Conservation (phyloP, 1,140 invertebrate genomes). For the Olivierus martensii region DNA sequence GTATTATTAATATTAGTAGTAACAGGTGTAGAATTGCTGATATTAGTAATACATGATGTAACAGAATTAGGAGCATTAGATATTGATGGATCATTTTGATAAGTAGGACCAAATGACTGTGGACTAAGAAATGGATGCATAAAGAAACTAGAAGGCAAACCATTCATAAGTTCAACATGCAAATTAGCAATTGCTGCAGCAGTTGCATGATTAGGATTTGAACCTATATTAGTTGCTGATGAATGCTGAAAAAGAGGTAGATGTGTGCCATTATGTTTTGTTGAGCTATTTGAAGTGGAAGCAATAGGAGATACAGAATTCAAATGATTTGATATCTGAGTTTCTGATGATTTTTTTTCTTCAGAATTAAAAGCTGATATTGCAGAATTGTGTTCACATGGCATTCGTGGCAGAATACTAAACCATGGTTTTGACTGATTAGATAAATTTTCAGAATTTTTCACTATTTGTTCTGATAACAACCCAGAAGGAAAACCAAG, state of each 20-base stretch:
- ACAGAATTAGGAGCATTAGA: background rate
- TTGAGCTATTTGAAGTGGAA: no score
- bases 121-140: slow-evolving; percentile 11
- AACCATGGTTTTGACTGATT: slow-evolving; percentile 40
- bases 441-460: slow-evolving; percentile 13
- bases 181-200: slow-evolving; percentile 12
- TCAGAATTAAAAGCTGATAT: no score
- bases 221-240: background rate
- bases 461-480: slow-evolving; percentile 12
- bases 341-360: no score
- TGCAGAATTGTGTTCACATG: slow-evolving; percentile 35
- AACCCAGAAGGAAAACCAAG: slow-evolving; percentile 11
- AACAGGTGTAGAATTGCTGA: no score
- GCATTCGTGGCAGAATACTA: slow-evolving; percentile 43
- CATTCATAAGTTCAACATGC: slow-evolving; percentile 14
- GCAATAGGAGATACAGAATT: no score
- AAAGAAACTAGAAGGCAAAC: slow-evolving; percentile 12
- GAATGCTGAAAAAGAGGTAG: background rate
- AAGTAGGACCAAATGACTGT: slow-evolving; percentile 1
- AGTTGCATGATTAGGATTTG: slow-evolving; percentile 4
- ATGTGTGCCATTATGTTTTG: no score
- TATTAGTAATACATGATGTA: no score
- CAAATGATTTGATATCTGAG: no score
- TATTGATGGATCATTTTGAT: background rate
- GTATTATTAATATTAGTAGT: no score